Percentiles rank a stretch among this genome's conserved stretches.
Conservation (phyloP, 2,113 vertebrate species). For the Neogale vison region DNA sequence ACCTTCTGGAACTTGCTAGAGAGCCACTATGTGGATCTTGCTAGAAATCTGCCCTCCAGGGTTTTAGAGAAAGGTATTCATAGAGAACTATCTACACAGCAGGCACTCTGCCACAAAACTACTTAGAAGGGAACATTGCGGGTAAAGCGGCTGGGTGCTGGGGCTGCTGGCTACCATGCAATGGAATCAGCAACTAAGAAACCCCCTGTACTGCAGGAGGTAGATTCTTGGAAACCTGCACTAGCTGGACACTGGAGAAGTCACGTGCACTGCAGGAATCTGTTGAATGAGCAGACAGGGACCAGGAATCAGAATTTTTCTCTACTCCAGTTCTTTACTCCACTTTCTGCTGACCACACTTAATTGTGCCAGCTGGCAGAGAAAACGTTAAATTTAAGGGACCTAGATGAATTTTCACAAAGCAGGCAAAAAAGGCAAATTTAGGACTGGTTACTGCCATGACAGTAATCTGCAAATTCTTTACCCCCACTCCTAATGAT, state of each 20-base stretch:
- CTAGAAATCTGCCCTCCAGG: background rate
- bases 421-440: background rate
- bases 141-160: background rate
- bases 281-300: background rate
- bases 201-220: background rate
- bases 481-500: background rate
- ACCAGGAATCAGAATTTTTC: constrained; percentile 24
- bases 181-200: background rate
- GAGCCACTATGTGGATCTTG: background rate
- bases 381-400: background rate
- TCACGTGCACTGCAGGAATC: background rate
- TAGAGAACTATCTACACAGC: background rate
- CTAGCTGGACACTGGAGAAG: background rate
- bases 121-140: background rate
- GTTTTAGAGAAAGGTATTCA: background rate
- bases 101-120: background rate
- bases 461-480: background rate
- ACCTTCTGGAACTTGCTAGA: background rate
- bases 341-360: background rate
- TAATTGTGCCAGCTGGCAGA: background rate
- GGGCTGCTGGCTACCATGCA: background rate
- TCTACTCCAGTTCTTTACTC: background rate
- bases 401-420: background rate
- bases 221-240: background rate
- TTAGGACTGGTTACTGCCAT: background rate